phyloP scores from a whole-genome alignment of 2,113 vertebrate genomes.

The Notothenia coriiceps region DNA sequence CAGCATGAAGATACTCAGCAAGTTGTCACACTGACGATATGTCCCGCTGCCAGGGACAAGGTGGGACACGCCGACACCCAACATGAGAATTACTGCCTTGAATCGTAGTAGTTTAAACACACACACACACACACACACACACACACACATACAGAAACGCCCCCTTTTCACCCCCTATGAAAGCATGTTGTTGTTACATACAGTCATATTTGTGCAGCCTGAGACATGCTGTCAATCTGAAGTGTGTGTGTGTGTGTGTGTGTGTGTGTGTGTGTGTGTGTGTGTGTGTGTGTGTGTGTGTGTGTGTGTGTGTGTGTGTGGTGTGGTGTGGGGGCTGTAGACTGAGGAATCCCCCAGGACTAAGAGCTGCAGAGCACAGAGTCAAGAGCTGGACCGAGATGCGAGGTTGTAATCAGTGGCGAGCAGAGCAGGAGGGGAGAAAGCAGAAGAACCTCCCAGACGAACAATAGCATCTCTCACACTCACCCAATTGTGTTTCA shows the following conservation, averaged over 20 bases:
- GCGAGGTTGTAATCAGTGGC: conserved; percentile 72
- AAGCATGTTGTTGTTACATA: no score
- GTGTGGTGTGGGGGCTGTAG: conserved; percentile 31
- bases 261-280: conserved; percentile 55
- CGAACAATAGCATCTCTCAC: conserved; percentile 67
- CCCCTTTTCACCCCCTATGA: no score
- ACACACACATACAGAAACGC: neutral
- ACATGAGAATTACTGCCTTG: conserved; percentile 47
- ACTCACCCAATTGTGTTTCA: conserved; percentile 56
- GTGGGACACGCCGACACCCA: conserved; percentile 38
- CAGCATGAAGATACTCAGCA: conserved; percentile 15
- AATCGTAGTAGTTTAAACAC: conserved; percentile 2
- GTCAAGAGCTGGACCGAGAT: conserved; percentile 67
- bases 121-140: conserved; percentile 12
- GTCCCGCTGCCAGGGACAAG: conserved; percentile 36
- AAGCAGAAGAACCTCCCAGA: conserved; percentile 60
- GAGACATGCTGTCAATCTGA: no score
- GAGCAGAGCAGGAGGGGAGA: conserved; percentile 59
- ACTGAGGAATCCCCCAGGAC: conserved; percentile 55
- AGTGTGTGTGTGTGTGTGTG: conserved; percentile 60
- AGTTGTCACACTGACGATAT: conserved; percentile 20
- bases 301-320: conserved; percentile 3
- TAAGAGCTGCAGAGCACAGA: conserved; percentile 47
- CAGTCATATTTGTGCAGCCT: no score
- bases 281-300: conserved; percentile 35